Evolutionary conservation across 2,888 invertebrate genomes (phyloP), one percentile per base, ranked within the genome.

Genomic region (Tuta absoluta): DNA sequence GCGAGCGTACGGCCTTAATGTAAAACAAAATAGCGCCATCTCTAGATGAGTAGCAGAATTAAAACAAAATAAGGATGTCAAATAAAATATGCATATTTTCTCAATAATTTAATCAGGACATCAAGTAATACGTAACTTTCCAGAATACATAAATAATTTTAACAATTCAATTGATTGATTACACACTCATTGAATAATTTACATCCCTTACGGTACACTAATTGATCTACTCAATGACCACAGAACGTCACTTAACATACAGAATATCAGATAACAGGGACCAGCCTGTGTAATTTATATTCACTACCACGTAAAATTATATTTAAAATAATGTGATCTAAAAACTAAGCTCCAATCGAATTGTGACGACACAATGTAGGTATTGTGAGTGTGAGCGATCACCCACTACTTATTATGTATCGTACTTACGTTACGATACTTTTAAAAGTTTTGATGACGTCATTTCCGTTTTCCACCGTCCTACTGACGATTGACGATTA

Each of bases 71-170:
- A 19, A 48, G 48, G 23, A 49, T 1, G 5, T 19, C 11, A 17
- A 24, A 53, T 14, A 14, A 53, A 53, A 53, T 8, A 23, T 23
- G 14, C 21, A 24, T 12, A 53, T 68, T 80, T 81, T 87, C 87
- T 80, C 82, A 85, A 87, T 89, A 87, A 86, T 91, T 90, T 91
- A 89, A 86, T 91, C 86, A 85, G 87, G 90, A 91, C 89, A 89
- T 86, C 86, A 89, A 89, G 84, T 87, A 86, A 86, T 87, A 86
- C 79, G 83, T 84, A 90, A 87, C 87, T 86, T 85, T 84, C 82
- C 88, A 84, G 88, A 87, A 86, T 87, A 87, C 86, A 88, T 85
- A 87, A 87, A 88, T 87, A 86, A 86, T 87, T 84, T 84, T 86
- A 89, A 90, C 88, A 89, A 82, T 86, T 89, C 82, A 84, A 85